Conservation (phyloP, 2,797 vertebrate species). For the Petrocephalus schoutedeni region DNA sequence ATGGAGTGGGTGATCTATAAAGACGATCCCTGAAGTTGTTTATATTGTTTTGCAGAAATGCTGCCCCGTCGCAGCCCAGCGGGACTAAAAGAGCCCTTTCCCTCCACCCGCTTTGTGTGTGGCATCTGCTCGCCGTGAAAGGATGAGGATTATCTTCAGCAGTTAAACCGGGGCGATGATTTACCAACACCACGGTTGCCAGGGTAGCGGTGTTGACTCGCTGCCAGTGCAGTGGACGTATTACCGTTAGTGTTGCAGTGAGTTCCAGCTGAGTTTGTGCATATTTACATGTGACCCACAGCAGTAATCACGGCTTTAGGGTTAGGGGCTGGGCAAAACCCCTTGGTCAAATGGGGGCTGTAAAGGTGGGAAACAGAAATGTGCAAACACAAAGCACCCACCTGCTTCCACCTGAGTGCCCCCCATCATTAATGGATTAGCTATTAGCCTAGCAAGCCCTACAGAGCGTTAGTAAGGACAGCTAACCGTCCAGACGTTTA, state of each 20-base stretch:
- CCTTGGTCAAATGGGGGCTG: background rate
- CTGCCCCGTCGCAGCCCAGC: background rate
- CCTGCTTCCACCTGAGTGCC: background rate
- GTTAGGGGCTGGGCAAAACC: background rate
- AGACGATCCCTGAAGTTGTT: background rate
- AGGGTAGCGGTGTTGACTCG: background rate
- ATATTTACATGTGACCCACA: background rate
- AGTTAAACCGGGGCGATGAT: constrained; percentile 3
- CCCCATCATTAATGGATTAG: background rate
- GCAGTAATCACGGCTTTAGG: background rate
- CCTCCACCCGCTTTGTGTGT: background rate
- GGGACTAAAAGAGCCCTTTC: background rate
- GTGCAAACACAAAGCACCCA: background rate
- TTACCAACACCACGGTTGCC: background rate
- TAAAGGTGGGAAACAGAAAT: background rate
- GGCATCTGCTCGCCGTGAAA: background rate
- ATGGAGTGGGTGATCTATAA: background rate
- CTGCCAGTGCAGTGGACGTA: background rate
- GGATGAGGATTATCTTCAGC: background rate
- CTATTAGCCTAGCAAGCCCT: background rate
- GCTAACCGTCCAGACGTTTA: background rate
- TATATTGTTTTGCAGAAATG: background rate
- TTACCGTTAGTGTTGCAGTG: background rate
- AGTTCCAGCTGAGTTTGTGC: background rate
- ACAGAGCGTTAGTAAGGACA: background rate